Conservation (phyloP, 2,888 invertebrate species). For the Sarcophaga subvicina region DNA sequence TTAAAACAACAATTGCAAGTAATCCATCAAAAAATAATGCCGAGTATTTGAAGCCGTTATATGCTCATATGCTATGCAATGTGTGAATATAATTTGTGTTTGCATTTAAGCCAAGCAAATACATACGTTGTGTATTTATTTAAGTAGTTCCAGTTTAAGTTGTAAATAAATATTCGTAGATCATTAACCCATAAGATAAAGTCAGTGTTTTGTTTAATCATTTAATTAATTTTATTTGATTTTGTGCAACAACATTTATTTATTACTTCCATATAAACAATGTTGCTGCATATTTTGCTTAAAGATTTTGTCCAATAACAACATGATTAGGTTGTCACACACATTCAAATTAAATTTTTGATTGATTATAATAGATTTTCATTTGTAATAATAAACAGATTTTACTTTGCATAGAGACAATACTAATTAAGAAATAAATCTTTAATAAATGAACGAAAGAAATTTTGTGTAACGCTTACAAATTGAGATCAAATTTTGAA, state of each 20-base stretch:
- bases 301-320: too few species aligned
- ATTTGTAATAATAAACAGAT: too few species aligned
- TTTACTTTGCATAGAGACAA: too few species aligned
- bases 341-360: too few species aligned
- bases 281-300: background rate
- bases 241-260: background rate
- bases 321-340: too few species aligned
- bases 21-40: too few species aligned
- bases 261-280: background rate
- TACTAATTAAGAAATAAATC: too few species aligned
- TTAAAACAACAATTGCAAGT: background rate
- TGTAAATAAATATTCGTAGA: conserved; percentile 2
- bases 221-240: background rate
- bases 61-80: background rate
- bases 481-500: too few species aligned
- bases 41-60: background rate
- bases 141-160: conserved; percentile 5
- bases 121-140: background rate
- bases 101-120: conserved; percentile 5
- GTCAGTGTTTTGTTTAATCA: background rate
- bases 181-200: conserved; percentile 7
- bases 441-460: too few species aligned
- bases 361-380: too few species aligned
- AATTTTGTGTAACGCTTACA: too few species aligned
- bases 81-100: background rate